Percentiles rank a stretch among this genome's conserved stretches.
Evolutionary conservation across 1,140 invertebrate genomes (phyloP).

Genomic region (Sycophaga agraensis): DNA sequence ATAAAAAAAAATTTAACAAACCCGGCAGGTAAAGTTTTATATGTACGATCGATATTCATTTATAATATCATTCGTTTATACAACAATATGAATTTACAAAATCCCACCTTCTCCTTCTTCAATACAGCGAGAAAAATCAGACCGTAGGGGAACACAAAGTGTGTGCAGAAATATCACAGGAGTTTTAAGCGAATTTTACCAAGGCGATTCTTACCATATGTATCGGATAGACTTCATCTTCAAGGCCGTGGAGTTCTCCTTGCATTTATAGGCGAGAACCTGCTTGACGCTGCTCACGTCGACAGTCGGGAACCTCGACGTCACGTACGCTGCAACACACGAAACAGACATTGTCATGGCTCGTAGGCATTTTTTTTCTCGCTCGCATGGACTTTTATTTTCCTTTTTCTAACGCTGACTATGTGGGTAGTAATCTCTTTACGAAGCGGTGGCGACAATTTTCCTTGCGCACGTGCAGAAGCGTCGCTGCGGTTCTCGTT

Average conservation of each 20-base stretch:
- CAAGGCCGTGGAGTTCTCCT: constrained; percentile 73
- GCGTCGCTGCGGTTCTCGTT: too few relatives aligned
- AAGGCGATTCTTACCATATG: constrained; percentile 55
- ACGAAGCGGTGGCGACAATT: too few relatives aligned
- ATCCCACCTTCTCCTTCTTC: too few relatives aligned
- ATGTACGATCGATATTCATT: too few relatives aligned
- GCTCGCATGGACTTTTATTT: not conserved
- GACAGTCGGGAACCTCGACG: constrained; percentile 69
- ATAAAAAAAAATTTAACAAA: too few relatives aligned
- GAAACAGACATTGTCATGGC: constrained; percentile 13
- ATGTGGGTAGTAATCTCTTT: constrained; percentile 5
- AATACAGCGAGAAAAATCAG: too few relatives aligned
- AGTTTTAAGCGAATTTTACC: not conserved
- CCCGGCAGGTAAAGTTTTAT: too few relatives aligned
- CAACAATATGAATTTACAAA: too few relatives aligned
- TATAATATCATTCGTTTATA: too few relatives aligned
- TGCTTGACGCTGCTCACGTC: constrained; percentile 74
- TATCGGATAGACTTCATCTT: constrained; percentile 72
- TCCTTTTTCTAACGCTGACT: not conserved
- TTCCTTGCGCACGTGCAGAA: too few relatives aligned
- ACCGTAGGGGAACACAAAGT: too few relatives aligned
- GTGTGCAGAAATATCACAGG: too few relatives aligned
- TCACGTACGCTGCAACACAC: constrained; percentile 65
- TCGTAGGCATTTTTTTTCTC: not conserved
- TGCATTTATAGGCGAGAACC: constrained; percentile 75